Base-by-base conservation (phyloP, 1,140 invertebrate species). In the Schlechtendalia chinensis region DNA sequence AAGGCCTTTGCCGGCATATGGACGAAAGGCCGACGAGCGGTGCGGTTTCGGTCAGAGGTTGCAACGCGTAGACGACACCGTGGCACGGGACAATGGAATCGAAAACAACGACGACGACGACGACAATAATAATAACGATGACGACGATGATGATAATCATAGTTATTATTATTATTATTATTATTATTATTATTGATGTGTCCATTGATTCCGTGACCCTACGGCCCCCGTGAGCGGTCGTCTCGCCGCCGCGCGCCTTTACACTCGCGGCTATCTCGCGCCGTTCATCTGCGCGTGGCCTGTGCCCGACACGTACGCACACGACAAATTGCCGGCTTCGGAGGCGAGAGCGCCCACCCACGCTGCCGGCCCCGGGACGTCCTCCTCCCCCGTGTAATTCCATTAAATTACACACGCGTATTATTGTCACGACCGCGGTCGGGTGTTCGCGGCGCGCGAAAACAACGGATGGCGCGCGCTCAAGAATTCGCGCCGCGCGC, bases 151-250 rank as follows among this genome's bases (percentile, higher is more conserved):
- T n/a, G n/a, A n/a, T n/a, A n/a, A n/a, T n/a, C n/a, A n/a, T 56
- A n/a, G n/a, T 6, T 56, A 56, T 56, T 56, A 56, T 22, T 56
- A 56, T 56, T 56, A 58, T 58, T 24, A 58, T 59, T 59, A 58
- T 27, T 58, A 58, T 58, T 58, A 58, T 16, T 24, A 27, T 69
- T 69, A 69, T 47, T 69, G 65, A 69, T 47, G 65, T 69, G 65
- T 69, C 65, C 65, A 69, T 69, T 69, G 65, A 69, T 69, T 39
- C 32, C 65, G 39, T 67, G 63, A 67, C 63, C 63, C 63, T 16
- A 19, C 63, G 63, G 45, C 32, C 63, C 63, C 63, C 29, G 32
- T 22, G 22, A 67, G n/a, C 63, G 63, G 19, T 45, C 10, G 4
- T 1, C 32, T 32, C 63, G 17, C 29, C 16, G 0, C 59, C 59